phyloP scores from a whole-genome alignment of 2,888 invertebrate species.

The Labia minor region DNA sequence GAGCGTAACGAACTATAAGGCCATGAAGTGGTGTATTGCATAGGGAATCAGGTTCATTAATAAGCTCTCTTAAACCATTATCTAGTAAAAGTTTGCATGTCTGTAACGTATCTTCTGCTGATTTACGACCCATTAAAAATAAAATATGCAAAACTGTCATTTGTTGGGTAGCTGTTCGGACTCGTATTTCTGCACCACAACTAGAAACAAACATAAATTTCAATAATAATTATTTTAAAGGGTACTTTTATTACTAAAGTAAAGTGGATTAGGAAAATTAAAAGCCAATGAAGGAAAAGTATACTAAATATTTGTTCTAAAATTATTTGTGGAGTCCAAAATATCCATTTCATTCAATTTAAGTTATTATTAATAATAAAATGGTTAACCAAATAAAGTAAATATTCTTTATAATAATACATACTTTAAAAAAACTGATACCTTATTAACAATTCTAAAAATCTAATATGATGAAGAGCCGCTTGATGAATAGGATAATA shows the following conservation, averaged over 20 bases:
- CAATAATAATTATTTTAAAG: no score
- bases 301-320: no score
- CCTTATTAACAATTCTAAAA: conserved; percentile 50
- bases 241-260: no score
- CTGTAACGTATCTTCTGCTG: conserved; percentile 57
- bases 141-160: conserved; percentile 58
- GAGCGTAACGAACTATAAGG: conserved; percentile 50
- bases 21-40: conserved; percentile 62
- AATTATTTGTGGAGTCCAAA: no score
- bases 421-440: no score
- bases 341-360: no score
- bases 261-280: no score
- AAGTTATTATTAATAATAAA: no score
- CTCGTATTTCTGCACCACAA: conserved; percentile 59
- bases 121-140: conserved; percentile 57
- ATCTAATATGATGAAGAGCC: conserved; percentile 58
- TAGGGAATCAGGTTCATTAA: conserved; percentile 59
- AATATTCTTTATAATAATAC: no score
- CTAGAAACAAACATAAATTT: conserved; percentile 27
- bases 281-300: neutral
- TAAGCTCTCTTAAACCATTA: conserved; percentile 58
- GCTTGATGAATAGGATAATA: conserved; percentile 70
- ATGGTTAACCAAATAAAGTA: no score
- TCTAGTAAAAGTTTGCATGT: conserved; percentile 58
- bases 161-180: conserved; percentile 57